These are phyloP conservation scores for Diarsia dahlii DNA, from an alignment of 2,888 invertebrate genomes.

Conservation along the genomic window DNA sequence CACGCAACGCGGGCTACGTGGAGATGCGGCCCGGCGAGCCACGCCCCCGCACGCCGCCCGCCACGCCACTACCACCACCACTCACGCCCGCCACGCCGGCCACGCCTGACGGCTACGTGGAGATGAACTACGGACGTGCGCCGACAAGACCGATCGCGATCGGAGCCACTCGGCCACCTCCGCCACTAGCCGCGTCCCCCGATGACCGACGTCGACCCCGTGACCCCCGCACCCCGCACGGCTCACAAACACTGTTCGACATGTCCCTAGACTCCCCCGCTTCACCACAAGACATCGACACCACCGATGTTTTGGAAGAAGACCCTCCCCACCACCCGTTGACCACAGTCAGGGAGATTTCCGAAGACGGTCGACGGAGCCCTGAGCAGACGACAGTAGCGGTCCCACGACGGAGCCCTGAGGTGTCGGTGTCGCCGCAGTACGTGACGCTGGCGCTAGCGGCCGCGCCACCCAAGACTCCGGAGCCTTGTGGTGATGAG, in stretches of 20 bases:
- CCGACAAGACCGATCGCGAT: conserved; percentile 92
- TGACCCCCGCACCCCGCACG: conserved; percentile 87
- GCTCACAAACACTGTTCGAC: conserved; percentile 93
- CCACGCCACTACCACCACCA: conserved; percentile 25
- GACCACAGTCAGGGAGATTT: conserved; percentile 81
- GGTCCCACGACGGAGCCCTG: conserved; percentile 59
- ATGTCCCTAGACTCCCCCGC: conserved; percentile 93
- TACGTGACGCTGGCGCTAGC: conserved; percentile 87
- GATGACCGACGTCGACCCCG: conserved; percentile 74
- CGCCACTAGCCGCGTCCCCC: conserved; percentile 68
- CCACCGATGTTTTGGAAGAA: conserved; percentile 76
- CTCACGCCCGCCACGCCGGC: conserved; percentile 45
- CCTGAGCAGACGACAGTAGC: conserved; percentile 63
- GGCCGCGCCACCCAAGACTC: conserved; percentile 57
- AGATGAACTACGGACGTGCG: conserved; percentile 86
- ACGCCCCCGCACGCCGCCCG: conserved; percentile 50
- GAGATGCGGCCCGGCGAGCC: conserved; percentile 90
- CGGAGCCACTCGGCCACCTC: conserved; percentile 75
- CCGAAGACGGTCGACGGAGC: conserved; percentile 77
- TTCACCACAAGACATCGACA: conserved; percentile 90
- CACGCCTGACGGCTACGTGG: conserved; percentile 87
- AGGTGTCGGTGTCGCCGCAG: conserved; percentile 81
- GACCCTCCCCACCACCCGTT: conserved; percentile 74
- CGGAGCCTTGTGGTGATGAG: conserved; percentile 67
- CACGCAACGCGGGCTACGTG: conserved; percentile 90